Base-by-base conservation (phyloP, 2,797 vertebrate genomes). In the Denticeps clupeoides region DNA sequence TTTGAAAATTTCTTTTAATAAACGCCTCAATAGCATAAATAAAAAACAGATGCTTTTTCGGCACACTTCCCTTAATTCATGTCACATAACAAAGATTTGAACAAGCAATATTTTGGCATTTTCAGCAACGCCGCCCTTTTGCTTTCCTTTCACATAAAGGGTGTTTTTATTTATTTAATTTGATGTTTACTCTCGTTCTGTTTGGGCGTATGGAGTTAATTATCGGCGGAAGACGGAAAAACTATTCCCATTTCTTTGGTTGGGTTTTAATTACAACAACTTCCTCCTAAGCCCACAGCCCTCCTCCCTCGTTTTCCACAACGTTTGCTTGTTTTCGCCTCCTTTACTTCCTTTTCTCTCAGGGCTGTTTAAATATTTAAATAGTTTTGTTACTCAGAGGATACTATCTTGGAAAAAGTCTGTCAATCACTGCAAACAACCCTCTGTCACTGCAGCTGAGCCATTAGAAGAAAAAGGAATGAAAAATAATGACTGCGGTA, bases 1-100 rank as follows among this genome's bases (percentile, higher is more conserved):
- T 53, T 51, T 59, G 47, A 55, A 61, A 58, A 52, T 18, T 18
- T 27, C 51, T 61, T 63, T 55, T 59, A 59, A 61, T 53, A 65
- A 51, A 38, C 18, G 13, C 47, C 38, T 59, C 60, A 62, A 59
- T 45, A 46, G 45, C 47, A 51, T 38, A 37, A 35, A 51, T 26
- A 58, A 41, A n/a, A 57, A 59, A 59, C 53, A 63, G 53, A 57
- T 53, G 53, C 53, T 53, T 54, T 42, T 41, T 51, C 31, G 4
- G 19, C 47, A 41, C 49, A 32, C 43, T 21, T 53, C 47, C 31
- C 27, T 47, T 22, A 45, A 37, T 12, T 45, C 45, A 49, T 41
- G 18, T 32, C 42, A 53, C 23, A 10, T 37, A 18, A 35, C 33
- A 38, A 37, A 48, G 45, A 27, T 38, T 49, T 41, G 40, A 58